Evolutionary conservation across 2,113 vertebrate genomes (phyloP), one percentile per base, ranked within the genome.

Genomic region (Ailuropoda melanoleuca): DNA sequence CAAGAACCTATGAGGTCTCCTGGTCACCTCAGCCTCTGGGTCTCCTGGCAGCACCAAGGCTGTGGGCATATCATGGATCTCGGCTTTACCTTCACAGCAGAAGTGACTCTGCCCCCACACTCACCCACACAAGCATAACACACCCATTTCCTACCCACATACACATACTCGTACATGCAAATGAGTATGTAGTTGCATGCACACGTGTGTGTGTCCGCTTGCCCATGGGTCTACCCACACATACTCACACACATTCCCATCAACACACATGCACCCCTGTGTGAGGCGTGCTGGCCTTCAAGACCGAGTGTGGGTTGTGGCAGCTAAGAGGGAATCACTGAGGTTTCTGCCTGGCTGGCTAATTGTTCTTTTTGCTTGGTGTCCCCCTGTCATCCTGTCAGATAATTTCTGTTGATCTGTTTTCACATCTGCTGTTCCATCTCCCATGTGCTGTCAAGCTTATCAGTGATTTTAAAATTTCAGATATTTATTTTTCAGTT

Each of bases 401-500:
- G 15, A 39, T 87, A 39, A 83, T 72, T 87, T 64, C 37, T 78
- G 2, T n/a, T 78, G 53, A 43, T 80, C 48, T 34, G 0, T 88
- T 93, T 91, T 56, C 34, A 88, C 29, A 3, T 70, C 83, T 19
- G 46, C 43, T 92, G 10, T 92, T 88, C 72, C 34, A 87, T 37
- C 17, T 62, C 82, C 23, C 81, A 4, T 58, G 70, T 88, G 26
- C 26, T 88, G 37, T 58, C 70, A 77, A 83, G 34, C 19, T 14
- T 6, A 74, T 86, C 14, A 39, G 48, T 94, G 74, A 94, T 84
- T 92, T 94, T 21, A 56, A n/a, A 86, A 88, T 96, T 84, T 88
- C 26, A 93, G 55, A 23, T 88, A 34, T 4, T 82, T 85, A n/a
- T 77, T 81, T 95, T 84, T 90, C 14, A 56, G 13, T 48, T 84